Evolutionary conservation across 2,797 vertebrate genomes (phyloP).

Genomic region (Carapus acus): DNA sequence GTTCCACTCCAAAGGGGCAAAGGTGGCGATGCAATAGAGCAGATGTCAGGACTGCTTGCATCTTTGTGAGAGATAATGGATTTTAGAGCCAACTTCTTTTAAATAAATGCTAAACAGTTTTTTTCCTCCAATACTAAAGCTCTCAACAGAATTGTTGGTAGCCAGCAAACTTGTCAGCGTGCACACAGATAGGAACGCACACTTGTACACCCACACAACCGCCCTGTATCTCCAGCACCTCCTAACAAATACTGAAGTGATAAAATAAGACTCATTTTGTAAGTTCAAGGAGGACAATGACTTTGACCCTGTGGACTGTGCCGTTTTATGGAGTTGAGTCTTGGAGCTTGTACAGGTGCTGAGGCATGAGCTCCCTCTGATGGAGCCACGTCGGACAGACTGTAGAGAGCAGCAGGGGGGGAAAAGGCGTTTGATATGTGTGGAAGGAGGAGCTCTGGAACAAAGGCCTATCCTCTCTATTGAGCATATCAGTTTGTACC

Average conservation of each 20-base stretch:
- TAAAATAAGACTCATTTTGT: conserved; percentile 36
- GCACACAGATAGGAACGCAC: conserved; percentile 37
- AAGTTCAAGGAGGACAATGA: no score
- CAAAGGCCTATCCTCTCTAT: conserved; percentile 2
- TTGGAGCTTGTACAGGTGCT: conserved; percentile 32
- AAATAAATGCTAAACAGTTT: conserved; percentile 21
- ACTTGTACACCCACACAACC: conserved; percentile 24
- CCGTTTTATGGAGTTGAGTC: conserved; percentile 39
- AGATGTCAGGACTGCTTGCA: conserved; percentile 50
- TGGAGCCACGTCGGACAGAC: conserved; percentile 13
- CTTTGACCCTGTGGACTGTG: conserved; percentile 38
- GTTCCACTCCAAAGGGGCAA: conserved; percentile 19
- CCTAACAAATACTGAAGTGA: conserved; percentile 10
- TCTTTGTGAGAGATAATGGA: conserved; percentile 56
- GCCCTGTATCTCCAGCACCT: no score
- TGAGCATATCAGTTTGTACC: neutral
- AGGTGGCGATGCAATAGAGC: conserved; percentile 50
- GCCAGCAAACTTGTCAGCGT: conserved; percentile 41
- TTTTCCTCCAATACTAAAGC: conserved; percentile 26
- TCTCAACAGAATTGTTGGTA: conserved; percentile 31
- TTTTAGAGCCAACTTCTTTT: conserved; percentile 44
- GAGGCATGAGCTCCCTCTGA: conserved; percentile 42
- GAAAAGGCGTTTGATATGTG: conserved; percentile 11
- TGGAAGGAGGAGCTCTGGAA: conserved; percentile 3
- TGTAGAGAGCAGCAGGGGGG: conserved; percentile 10